A percentile compares a stretch with the other conserved stretches of the same genome.
These are phyloP conservation scores for Thereuonema tuberculata DNA, from an alignment of 1,140 invertebrate species.

Conservation along the genomic window DNA sequence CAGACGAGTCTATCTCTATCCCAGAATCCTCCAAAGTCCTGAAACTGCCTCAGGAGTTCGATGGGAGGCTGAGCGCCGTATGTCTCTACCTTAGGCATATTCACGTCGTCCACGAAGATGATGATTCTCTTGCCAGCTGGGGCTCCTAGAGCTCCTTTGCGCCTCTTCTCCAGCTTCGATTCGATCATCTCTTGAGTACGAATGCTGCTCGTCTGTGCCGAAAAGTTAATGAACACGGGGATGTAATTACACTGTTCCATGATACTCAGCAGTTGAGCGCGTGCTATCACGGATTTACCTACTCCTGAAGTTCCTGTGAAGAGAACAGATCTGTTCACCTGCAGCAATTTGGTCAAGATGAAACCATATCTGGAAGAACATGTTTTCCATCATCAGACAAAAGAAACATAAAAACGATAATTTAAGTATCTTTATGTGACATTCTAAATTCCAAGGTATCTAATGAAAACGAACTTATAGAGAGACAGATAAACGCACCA, in stretches of 20 bases:
- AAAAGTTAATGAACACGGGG: slow-evolving; percentile 68
- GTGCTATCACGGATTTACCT: slow-evolving; percentile 70
- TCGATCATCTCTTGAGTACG: slow-evolving; percentile 49
- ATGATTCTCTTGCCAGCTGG: slow-evolving; percentile 31
- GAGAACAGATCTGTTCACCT: slow-evolving; percentile 53
- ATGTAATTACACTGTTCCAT: slow-evolving; percentile 45
- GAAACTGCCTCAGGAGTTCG: slow-evolving; percentile 48
- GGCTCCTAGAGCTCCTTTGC: slow-evolving; percentile 32
- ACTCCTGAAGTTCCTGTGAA: slow-evolving; percentile 58
- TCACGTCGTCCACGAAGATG: slow-evolving; percentile 40
- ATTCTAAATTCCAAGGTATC: too few species aligned
- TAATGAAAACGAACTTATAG: too few species aligned
- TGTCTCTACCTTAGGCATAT: slow-evolving; percentile 34
- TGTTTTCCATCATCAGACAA: too few species aligned
- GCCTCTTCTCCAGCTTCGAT: slow-evolving; percentile 29
- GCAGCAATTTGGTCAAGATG: slow-evolving; percentile 56
- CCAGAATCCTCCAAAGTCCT: slow-evolving; percentile 70
- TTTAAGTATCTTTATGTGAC: too few species aligned
- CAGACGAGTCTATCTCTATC: slow-evolving; percentile 73
- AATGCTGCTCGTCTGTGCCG: slow-evolving; percentile 69
- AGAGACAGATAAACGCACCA: too few species aligned
- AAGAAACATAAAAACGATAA: too few species aligned
- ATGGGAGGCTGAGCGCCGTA: slow-evolving; percentile 35
- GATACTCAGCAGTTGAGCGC: slow-evolving; percentile 51
- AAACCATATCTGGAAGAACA: slow-evolving; percentile 44